Conservation (phyloP, 2,797 vertebrate genomes). For the Phoeniculus purpureus region DNA sequence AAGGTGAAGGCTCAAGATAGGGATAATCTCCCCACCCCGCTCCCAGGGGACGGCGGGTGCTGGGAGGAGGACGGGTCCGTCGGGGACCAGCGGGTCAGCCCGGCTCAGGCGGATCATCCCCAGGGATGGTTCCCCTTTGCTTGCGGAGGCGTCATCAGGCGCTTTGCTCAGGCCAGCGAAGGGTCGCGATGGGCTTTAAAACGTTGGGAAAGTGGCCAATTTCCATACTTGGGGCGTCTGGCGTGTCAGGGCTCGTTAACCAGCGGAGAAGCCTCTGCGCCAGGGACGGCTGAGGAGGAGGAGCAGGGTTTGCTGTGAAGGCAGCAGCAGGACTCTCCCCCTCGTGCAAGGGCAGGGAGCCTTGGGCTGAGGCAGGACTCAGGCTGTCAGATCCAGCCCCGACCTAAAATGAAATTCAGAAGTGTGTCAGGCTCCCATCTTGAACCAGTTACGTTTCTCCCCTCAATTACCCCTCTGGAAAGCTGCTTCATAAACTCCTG, state of each 20-base stretch:
- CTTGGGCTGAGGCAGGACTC: not conserved
- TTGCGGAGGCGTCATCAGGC: not conserved
- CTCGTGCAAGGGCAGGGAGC: accelerated
- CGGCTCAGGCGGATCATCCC: conserved; percentile 46
- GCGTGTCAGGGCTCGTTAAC: conserved; percentile 34
- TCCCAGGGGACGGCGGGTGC: not conserved
- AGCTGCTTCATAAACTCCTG: conserved; percentile 62
- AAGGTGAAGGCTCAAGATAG: not conserved
- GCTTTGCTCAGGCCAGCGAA: conserved; percentile 32
- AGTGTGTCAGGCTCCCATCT: conserved; percentile 67
- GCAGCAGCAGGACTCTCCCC: not conserved
- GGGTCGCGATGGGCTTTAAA: conserved; percentile 48
- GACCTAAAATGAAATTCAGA: conserved; percentile 23
- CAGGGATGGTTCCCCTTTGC: conserved; percentile 38
- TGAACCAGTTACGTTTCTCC: conserved; percentile 64
- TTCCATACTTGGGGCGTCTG: conserved; percentile 65
- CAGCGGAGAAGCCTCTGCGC: not conserved
- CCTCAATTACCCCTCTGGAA: conserved; percentile 61
- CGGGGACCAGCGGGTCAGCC: conserved; percentile 8
- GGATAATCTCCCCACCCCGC: not conserved
- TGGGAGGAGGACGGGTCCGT: not conserved
- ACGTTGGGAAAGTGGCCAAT: conserved; percentile 63
- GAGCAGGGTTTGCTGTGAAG: accelerated
- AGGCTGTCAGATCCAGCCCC: conserved; percentile 52
- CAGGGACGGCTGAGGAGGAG: not conserved